phyloP scores from a whole-genome alignment of 37 sponge, comb jelly and placozoan genomes.

The Tethya wilhelma region DNA sequence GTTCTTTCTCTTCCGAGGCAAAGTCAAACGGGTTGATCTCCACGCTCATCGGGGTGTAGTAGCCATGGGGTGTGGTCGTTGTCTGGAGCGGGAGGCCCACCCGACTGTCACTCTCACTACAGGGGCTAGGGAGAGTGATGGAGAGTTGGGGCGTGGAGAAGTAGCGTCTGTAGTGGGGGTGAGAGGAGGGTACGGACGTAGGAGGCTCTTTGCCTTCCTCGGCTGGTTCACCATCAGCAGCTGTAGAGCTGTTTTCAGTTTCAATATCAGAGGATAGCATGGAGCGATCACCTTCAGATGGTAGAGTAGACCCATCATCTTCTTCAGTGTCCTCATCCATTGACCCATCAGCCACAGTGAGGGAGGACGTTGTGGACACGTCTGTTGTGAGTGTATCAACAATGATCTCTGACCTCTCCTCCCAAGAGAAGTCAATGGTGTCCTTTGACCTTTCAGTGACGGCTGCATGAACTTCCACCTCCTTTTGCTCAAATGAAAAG shows the following conservation, averaged over 20 bases:
- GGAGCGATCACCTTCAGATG: neutral
- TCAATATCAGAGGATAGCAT: neutral
- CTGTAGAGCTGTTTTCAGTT: neutral
- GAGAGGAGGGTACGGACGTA: neutral
- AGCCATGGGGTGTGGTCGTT: constrained; percentile 5
- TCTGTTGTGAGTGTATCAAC: no score
- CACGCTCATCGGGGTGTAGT: neutral
- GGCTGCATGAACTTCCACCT: no score
- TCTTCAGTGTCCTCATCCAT: no score
- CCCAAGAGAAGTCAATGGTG: no score
- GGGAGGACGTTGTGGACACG: no score
- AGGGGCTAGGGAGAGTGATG: neutral
- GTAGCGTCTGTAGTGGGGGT: neutral
- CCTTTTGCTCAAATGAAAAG: no score
- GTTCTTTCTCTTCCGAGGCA: neutral
- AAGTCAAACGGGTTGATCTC: constrained; percentile 20
- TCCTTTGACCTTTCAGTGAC: no score
- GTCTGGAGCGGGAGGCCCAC: neutral
- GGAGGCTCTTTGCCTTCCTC: neutral
- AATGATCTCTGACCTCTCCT: no score
- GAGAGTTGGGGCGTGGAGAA: constrained; percentile 17
- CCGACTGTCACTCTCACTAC: neutral
- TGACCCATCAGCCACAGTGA: no score
- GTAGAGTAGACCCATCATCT: no score
- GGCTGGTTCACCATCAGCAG: neutral